These are phyloP conservation scores for Umimayanthus kanabou DNA, from an alignment of 92 coral and sea anemone genomes.

Conservation along the genomic window DNA sequence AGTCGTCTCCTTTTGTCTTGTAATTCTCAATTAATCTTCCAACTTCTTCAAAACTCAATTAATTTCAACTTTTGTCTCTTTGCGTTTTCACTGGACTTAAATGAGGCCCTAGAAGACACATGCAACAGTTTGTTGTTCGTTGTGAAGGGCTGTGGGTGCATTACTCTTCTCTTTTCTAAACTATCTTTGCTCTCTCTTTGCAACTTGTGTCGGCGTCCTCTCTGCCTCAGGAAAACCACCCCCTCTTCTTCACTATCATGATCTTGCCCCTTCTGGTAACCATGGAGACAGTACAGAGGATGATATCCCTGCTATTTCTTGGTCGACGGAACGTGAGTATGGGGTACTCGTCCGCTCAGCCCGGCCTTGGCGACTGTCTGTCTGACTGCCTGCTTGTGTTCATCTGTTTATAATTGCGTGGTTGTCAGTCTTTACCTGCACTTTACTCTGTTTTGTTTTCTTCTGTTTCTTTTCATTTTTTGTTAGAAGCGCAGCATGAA, in stretches of 20 bases:
- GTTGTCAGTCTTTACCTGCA: too few species aligned
- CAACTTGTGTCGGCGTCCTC: not conserved
- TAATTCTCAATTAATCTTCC: too few species aligned
- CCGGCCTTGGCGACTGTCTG: not conserved
- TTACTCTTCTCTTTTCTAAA: not conserved
- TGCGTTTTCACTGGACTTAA: not conserved
- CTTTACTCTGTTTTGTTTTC: too few species aligned
- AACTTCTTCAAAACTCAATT: too few species aligned
- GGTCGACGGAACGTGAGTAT: constrained; percentile 83
- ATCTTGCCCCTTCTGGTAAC: constrained; percentile 16
- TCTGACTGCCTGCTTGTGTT: not conserved
- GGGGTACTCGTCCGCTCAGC: not conserved
- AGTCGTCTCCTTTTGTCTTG: not conserved
- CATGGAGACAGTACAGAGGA: constrained; percentile 75
- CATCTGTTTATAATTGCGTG: too few species aligned
- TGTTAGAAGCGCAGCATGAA: not conserved
- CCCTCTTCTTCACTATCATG: not conserved
- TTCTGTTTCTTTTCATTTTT: too few species aligned
- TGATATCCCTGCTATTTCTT: constrained; percentile 72
- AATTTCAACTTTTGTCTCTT: too few species aligned
- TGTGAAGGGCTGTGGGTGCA: not conserved
- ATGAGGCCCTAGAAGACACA: not conserved
- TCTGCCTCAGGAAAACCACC: not conserved
- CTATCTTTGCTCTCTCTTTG: constrained; percentile 9
- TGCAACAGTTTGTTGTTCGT: too few species aligned